phyloP scores from a whole-genome alignment of 2,113 vertebrate genomes.

The Malurus melanocephalus region DNA sequence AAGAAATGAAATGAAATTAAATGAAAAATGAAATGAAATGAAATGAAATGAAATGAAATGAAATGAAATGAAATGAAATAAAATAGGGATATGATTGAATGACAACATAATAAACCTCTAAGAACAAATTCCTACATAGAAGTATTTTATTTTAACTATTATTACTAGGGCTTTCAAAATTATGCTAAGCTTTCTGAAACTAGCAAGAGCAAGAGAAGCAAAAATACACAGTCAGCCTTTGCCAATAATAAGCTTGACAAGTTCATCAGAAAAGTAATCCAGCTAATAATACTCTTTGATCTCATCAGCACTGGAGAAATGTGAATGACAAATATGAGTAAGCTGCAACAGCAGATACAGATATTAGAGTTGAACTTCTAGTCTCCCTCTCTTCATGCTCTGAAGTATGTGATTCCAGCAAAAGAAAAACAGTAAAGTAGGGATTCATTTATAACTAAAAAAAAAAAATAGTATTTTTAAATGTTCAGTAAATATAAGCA shows the following conservation, averaged over 20 bases:
- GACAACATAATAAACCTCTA: conserved; percentile 28
- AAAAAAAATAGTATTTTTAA: background rate
- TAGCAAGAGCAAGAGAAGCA: conserved; percentile 1
- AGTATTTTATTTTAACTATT: conserved; percentile 7
- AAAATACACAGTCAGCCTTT: background rate
- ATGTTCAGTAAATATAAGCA: background rate
- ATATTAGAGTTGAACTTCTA: background rate
- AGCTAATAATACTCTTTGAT: conserved; percentile 39
- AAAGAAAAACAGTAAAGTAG: background rate
- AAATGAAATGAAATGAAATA: conserved; percentile 18
- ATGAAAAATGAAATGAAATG: conserved; percentile 21
- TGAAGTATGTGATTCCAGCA: background rate
- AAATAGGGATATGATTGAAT: conserved; percentile 17
- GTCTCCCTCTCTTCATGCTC: background rate
- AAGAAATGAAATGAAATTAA: conserved; percentile 11
- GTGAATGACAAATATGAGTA: background rate
- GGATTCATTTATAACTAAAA: background rate
- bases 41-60: conserved; percentile 24
- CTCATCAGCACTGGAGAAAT: background rate
- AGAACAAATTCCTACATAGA: conserved; percentile 6
- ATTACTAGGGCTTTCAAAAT: background rate
- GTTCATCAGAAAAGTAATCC: conserved; percentile 30
- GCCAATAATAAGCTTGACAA: conserved; percentile 6
- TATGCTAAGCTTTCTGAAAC: background rate
- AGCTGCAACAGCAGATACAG: background rate